phyloP scores from a whole-genome alignment of 2,113 vertebrate genomes.

The Ophiodon elongatus region DNA sequence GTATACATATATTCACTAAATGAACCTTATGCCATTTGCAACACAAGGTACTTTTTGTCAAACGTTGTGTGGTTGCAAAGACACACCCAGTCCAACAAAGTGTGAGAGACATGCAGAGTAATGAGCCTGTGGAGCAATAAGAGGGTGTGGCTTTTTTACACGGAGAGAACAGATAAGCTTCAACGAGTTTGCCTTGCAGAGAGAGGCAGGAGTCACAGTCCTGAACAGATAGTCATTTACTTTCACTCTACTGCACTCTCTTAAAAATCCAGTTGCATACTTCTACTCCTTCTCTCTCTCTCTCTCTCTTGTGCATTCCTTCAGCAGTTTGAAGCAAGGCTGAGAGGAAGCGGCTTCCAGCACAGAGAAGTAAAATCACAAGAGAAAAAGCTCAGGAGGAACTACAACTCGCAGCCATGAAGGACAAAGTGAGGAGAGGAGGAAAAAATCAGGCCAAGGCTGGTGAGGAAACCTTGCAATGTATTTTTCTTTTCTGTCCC shows the following conservation, averaged over 20 bases:
- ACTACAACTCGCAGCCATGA: constrained; percentile 74
- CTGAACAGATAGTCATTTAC: constrained; percentile 41
- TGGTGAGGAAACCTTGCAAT: constrained; percentile 72
- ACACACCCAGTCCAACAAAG: constrained; percentile 80
- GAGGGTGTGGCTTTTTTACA: constrained; percentile 78
- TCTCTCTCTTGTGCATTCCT: constrained; percentile 12
- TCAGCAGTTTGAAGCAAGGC: constrained; percentile 29
- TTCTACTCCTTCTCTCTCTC: constrained; percentile 11
- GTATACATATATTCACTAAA: not conserved
- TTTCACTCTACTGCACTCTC: constrained; percentile 42
- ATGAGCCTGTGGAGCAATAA: constrained; percentile 73
- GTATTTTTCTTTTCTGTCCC: constrained; percentile 15
- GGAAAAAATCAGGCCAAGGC: constrained; percentile 73
- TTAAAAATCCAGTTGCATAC: constrained; percentile 21
- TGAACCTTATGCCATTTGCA: not conserved
- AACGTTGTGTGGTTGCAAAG: constrained; percentile 12
- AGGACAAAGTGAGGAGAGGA: constrained; percentile 82
- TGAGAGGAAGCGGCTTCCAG: constrained; percentile 32
- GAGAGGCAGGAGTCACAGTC: constrained; percentile 57
- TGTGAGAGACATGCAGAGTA: constrained; percentile 63
- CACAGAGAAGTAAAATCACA: constrained; percentile 27
- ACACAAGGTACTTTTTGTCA: not conserved
- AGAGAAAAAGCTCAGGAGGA: constrained; percentile 24
- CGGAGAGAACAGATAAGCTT: constrained; percentile 68
- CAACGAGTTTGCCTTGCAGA: constrained; percentile 61